Percentiles rank a stretch among this genome's conserved stretches.
phyloP scores from a whole-genome alignment of 2,888 invertebrate species.

The Ctenicera cuprea region DNA sequence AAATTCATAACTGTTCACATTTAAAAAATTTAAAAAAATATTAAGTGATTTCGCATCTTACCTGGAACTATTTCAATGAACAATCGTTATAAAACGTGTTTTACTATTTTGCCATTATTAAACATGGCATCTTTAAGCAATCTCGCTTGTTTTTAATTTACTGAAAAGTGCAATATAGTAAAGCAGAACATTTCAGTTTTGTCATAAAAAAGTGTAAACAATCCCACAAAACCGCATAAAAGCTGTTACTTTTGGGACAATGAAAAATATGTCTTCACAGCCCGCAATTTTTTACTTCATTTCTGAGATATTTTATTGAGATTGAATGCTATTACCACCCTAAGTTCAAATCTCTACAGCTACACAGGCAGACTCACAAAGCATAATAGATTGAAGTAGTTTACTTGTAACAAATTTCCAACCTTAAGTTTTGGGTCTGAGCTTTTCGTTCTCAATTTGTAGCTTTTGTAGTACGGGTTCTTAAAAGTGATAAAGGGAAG shows the following conservation, averaged over 20 bases:
- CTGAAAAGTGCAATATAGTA: not conserved
- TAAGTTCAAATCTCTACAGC: constrained; percentile 9
- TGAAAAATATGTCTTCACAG: constrained; percentile 18
- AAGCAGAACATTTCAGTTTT: not conserved
- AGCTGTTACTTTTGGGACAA: constrained; percentile 5
- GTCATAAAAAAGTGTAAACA: not conserved
- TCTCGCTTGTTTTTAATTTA: not conserved
- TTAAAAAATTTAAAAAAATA: no score
- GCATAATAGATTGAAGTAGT: constrained; percentile 30
- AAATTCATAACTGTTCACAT: no score
- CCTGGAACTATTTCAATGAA: no score
- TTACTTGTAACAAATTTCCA: constrained; percentile 22
- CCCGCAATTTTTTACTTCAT: constrained; percentile 19
- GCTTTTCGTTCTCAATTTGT: not conserved
- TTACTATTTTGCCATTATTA: no score
- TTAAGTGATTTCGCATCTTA: no score
- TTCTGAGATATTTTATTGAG: constrained; percentile 28
- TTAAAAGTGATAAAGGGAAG: constrained; percentile 7
- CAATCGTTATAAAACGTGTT: no score
- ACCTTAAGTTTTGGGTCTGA: constrained; percentile 13
- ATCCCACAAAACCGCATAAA: not conserved
- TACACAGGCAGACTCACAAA: not conserved
- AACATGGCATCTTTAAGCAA: no score
- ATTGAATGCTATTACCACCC: constrained; percentile 28
- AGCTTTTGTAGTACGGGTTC: not conserved